Conservation (phyloP, 2,113 vertebrate genomes). For the Tragelaphus strepsiceros region DNA sequence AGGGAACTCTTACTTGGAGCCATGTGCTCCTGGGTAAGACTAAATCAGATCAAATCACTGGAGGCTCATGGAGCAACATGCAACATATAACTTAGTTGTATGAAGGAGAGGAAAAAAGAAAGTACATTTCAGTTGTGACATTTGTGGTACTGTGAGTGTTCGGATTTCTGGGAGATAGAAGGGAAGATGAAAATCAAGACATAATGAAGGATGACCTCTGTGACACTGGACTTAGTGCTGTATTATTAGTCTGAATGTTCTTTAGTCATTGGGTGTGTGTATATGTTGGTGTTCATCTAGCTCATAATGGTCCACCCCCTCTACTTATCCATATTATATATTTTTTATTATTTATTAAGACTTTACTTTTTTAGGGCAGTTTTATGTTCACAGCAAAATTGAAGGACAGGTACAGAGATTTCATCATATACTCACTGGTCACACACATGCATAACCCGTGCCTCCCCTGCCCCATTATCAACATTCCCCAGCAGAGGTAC, state of each 20-base stretch:
- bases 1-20: slow-evolving; percentile 50
- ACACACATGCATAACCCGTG: background rate
- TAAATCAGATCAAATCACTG: slow-evolving; percentile 61
- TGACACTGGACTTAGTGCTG: background rate
- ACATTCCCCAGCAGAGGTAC: background rate
- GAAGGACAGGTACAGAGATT: background rate
- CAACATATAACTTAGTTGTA: slow-evolving; percentile 33
- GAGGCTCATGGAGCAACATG: slow-evolving; percentile 50
- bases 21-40: background rate
- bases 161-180: background rate
- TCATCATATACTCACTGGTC: background rate
- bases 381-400: background rate
- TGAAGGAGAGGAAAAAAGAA: background rate
- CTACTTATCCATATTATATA: background rate
- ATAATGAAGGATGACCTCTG: background rate
- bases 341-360: background rate
- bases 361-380: background rate
- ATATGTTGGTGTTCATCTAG: background rate
- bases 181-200: background rate
- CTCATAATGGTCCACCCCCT: background rate
- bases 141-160: background rate
- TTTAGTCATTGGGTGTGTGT: background rate
- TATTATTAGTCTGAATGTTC: background rate
- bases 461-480: background rate
- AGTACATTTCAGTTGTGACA: slow-evolving; percentile 12